Conservation (phyloP, 23 tunicate species). For the Phallusia fumigata region DNA sequence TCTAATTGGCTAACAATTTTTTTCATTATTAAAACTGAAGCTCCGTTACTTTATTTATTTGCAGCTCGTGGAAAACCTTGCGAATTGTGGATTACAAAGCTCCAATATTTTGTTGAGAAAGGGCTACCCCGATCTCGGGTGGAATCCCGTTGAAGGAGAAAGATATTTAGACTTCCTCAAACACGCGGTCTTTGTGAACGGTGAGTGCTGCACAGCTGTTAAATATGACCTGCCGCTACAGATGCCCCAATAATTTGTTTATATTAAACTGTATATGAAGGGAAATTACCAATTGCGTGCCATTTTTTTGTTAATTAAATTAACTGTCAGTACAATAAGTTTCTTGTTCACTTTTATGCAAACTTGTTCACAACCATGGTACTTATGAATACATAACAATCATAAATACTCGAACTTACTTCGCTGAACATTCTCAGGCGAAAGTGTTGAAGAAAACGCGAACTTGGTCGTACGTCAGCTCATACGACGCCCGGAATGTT, state of each 20-base stretch:
- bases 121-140: slow-evolving; percentile 97
- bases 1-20: too few relatives aligned
- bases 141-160: slow-evolving; percentile 99
- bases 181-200: slow-evolving; percentile 97
- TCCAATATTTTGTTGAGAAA: slow-evolving; percentile 58
- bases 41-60: neutral
- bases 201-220: too few relatives aligned
- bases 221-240: too few relatives aligned
- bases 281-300: too few relatives aligned
- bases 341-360: too few relatives aligned
- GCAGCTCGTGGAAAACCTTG: slow-evolving; percentile 75
- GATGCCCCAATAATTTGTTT: too few relatives aligned
- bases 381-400: too few relatives aligned
- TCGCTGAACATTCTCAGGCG: slow-evolving; percentile 32
- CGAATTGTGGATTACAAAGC: slow-evolving; percentile 88
- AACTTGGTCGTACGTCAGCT: slow-evolving; percentile 91
- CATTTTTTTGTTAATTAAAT: too few relatives aligned
- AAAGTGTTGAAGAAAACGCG: slow-evolving; percentile 99
- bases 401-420: neutral
- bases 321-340: too few relatives aligned
- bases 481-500: slow-evolving; percentile 92
- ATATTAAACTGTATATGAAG: too few relatives aligned
- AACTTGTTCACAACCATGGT: too few relatives aligned
- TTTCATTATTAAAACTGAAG: too few relatives aligned
- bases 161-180: slow-evolving; percentile 95